phyloP scores from a whole-genome alignment of 2,113 vertebrate species.

The Sebastes fasciatus region DNA sequence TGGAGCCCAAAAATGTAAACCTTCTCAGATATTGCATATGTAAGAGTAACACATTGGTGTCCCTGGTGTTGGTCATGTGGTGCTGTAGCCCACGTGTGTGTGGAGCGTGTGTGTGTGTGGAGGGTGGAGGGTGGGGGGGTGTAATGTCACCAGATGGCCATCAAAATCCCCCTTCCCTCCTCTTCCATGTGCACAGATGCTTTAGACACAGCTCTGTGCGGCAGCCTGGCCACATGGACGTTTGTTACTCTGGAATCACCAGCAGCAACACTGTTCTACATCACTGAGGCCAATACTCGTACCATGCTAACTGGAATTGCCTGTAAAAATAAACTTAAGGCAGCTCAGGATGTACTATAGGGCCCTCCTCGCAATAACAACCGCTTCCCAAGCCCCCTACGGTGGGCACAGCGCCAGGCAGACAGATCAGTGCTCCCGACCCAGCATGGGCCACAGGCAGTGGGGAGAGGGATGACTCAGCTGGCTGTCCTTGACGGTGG shows the following conservation, averaged over 20 bases:
- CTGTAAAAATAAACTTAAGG: slow-evolving; percentile 17
- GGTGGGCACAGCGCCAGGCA: slow-evolving; percentile 62
- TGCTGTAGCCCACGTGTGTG: slow-evolving; percentile 5
- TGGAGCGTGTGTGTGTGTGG: background rate
- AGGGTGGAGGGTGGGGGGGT: background rate
- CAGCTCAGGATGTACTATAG: slow-evolving; percentile 2
- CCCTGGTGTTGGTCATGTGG: background rate
- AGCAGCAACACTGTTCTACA: slow-evolving; percentile 28
- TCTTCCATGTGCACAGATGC: slow-evolving; percentile 45
- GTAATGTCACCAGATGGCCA: slow-evolving; percentile 66
- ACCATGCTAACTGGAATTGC: background rate
- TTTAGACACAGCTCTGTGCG: slow-evolving; percentile 32
- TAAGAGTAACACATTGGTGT: background rate
- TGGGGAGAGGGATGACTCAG: slow-evolving; percentile 69
- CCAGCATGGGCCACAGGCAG: slow-evolving; percentile 37
- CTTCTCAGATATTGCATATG: background rate
- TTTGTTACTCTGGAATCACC: slow-evolving; percentile 1
- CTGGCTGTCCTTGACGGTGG: slow-evolving; percentile 51
- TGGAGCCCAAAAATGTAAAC: background rate
- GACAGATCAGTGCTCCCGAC: slow-evolving; percentile 69
- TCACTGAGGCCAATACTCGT: background rate
- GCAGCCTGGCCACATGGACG: slow-evolving; percentile 26
- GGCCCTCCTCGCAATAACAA: background rate
- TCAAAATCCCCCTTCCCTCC: slow-evolving; percentile 17
- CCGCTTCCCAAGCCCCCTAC: slow-evolving; percentile 15